Conservation (phyloP, 2,113 vertebrate genomes). For the Saccopteryx leptura region DNA sequence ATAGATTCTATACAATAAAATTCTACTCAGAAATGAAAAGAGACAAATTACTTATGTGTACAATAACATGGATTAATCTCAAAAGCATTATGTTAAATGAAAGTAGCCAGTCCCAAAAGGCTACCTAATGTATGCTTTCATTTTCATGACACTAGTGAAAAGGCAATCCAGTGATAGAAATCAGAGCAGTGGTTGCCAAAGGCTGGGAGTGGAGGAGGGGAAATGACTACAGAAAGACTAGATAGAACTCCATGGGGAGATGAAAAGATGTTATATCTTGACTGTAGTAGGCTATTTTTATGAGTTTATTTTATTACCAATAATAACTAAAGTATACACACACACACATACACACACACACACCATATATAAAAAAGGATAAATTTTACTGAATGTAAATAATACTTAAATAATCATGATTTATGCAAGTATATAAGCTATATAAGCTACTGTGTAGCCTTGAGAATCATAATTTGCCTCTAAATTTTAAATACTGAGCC, state of each 20-base stretch:
- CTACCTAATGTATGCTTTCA: background rate
- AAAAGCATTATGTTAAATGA: background rate
- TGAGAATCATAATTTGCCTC: background rate
- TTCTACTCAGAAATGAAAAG: background rate
- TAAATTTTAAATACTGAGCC: background rate
- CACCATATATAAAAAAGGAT: background rate
- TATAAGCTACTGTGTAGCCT: background rate
- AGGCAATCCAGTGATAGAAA: background rate
- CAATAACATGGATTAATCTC: background rate
- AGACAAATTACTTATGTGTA: background rate
- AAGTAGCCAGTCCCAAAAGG: background rate
- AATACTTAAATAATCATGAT: background rate
- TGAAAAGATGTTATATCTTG: background rate
- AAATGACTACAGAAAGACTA: background rate
- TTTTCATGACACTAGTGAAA: background rate
- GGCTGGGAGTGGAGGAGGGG: background rate
- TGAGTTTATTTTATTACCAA: background rate
- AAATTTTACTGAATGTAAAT: background rate
- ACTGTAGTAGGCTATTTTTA: background rate
- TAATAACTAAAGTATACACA: background rate
- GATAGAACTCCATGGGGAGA: background rate
- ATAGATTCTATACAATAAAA: background rate
- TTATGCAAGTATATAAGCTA: background rate
- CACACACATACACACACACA: background rate
- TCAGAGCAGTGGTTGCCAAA: background rate